Evolutionary conservation across 2,797 vertebrate species (phyloP).

Genomic region (Leucoraja ocellata): DNA sequence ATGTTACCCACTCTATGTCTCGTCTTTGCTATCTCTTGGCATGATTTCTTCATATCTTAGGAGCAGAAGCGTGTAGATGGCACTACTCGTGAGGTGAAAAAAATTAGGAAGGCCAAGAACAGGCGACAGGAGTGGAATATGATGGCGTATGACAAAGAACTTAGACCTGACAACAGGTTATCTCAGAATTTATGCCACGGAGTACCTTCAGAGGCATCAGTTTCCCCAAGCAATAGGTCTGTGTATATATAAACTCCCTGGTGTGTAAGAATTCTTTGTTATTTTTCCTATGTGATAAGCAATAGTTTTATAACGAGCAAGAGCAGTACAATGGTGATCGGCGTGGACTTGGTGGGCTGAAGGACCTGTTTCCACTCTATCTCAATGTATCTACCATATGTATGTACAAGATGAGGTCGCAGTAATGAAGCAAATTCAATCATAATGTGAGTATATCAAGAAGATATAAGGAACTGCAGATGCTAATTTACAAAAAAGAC

Average conservation of each 20-base stretch:
- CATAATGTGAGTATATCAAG: background rate
- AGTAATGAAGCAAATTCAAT: background rate
- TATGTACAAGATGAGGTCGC: background rate
- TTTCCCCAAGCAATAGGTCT: constrained; percentile 94
- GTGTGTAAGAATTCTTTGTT: constrained; percentile 27
- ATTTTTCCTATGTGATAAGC: background rate
- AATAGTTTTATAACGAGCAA: background rate
- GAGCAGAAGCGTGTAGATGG: constrained; percentile 93
- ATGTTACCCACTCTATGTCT: constrained; percentile 43
- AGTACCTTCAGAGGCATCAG: constrained; percentile 85
- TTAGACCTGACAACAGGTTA: constrained; percentile 89
- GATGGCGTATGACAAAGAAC: constrained; percentile 98
- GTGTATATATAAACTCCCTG: constrained; percentile 45
- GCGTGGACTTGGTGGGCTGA: no score
- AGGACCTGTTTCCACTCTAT: no score
- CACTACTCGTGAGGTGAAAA: constrained; percentile 95
- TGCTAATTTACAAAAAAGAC: no score
- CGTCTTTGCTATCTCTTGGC: constrained; percentile 56
- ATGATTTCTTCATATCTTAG: constrained; percentile 64
- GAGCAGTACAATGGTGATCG: background rate
- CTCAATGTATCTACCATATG: no score
- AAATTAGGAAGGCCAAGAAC: constrained; percentile 96
- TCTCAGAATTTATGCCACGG: constrained; percentile 82
- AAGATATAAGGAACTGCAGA: no score
- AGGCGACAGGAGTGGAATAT: constrained; percentile 99